Conservation (phyloP, 1,140 invertebrate genomes). For the Drosophila pachea region DNA sequence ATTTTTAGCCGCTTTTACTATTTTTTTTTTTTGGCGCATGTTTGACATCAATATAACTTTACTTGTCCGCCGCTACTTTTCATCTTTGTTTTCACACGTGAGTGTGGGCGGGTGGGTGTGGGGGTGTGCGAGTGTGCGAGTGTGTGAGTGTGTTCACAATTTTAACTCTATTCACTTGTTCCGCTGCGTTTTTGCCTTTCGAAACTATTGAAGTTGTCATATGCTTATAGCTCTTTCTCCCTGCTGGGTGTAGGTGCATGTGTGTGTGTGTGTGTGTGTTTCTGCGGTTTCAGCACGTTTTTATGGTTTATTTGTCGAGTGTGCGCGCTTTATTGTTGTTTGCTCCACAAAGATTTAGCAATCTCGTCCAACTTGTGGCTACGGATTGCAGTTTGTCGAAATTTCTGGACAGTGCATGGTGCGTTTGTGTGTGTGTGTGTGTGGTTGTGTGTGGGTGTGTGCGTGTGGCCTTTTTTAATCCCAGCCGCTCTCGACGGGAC, state of each 20-base stretch:
- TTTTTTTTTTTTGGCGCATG: constrained; percentile 56
- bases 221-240: constrained; percentile 30
- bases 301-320: constrained; percentile 35
- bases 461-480: background rate
- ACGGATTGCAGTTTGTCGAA: constrained; percentile 13
- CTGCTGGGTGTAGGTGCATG: background rate
- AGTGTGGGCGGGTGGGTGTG: constrained; percentile 4
- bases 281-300: constrained; percentile 44
- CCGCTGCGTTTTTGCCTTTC: constrained; percentile 63
- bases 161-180: constrained; percentile 60
- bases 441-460: too few species aligned
- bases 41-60: constrained; percentile 73
- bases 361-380: constrained; percentile 11
- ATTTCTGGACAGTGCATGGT: background rate
- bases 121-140: background rate
- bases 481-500: background rate
- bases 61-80: constrained; percentile 37
- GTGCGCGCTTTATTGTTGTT: constrained; percentile 30
- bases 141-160: constrained; percentile 19
- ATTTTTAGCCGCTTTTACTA: constrained; percentile 20
- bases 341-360: constrained; percentile 23
- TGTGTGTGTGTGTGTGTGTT: constrained; percentile 15
- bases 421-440: too few species aligned
- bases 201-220: constrained; percentile 66
- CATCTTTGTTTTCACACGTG: constrained; percentile 29